A percentile compares a stretch with the other conserved stretches of the same genome.
These are phyloP conservation scores for Phalacrocorax pelagicus DNA, from an alignment of 2,113 vertebrate species.

Conservation along the genomic window DNA sequence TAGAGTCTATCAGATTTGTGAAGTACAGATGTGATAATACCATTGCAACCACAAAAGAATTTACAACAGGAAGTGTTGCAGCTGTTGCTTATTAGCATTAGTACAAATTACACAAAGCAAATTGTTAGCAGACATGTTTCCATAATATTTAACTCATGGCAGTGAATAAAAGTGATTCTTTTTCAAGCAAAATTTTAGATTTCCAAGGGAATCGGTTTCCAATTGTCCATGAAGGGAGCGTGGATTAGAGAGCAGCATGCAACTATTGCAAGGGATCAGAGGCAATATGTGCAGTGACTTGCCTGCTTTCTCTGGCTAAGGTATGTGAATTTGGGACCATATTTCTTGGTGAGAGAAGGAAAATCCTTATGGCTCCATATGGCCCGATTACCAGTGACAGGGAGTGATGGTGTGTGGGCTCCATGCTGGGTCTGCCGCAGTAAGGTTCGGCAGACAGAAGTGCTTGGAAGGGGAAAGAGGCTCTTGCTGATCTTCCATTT, in stretches of 20 bases:
- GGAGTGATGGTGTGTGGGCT: not conserved
- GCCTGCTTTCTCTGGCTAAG: not conserved
- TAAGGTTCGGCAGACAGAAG: not conserved
- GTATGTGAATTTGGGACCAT: not conserved
- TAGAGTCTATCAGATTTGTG: constrained; percentile 9
- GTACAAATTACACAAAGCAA: constrained; percentile 75
- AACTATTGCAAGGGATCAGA: not conserved
- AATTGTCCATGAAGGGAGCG: constrained; percentile 54
- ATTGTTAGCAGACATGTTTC: constrained; percentile 79
- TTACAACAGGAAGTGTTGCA: constrained; percentile 72
- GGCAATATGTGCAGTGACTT: not conserved
- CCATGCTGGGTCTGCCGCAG: not conserved
- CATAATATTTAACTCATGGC: constrained; percentile 71
- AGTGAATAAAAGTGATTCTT: constrained; percentile 60
- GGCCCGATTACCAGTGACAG: accelerated
- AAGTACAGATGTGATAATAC: constrained; percentile 64
- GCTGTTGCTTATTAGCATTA: constrained; percentile 79
- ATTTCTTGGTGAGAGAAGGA: not conserved
- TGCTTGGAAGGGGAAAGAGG: not conserved
- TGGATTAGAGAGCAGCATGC: not conserved
- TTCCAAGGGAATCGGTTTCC: constrained; percentile 56
- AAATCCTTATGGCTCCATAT: not conserved
- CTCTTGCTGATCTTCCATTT: not conserved
- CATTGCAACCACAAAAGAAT: constrained; percentile 69
- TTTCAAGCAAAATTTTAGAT: constrained; percentile 61